A percentile compares a stretch with the other conserved stretches of the same genome.
phyloP scores from a whole-genome alignment of 2,888 invertebrate species.

The Ormia ochracea region DNA sequence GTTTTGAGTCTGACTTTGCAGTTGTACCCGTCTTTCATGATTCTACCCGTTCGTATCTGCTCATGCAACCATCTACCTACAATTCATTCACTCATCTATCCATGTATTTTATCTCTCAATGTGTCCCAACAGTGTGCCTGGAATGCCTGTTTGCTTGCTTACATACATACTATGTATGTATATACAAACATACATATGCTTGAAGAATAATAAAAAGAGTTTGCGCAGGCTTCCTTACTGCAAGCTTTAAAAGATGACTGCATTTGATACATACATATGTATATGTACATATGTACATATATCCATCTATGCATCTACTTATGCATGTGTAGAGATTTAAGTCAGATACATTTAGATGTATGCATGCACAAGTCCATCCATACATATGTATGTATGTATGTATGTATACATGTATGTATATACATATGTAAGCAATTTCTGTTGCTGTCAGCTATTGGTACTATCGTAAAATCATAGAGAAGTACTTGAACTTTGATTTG shows the following conservation, averaged over 20 bases:
- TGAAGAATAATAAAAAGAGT: constrained; percentile 9
- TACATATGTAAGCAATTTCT: neutral
- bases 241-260: constrained; percentile 10
- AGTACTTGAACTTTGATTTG: constrained; percentile 55
- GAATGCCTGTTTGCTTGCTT: constrained; percentile 21
- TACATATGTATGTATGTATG: neutral
- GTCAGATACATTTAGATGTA: constrained; percentile 2
- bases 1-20: constrained; percentile 23
- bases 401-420: neutral
- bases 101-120: constrained; percentile 31
- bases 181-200: constrained; percentile 1
- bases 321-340: neutral
- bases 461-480: constrained; percentile 34
- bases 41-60: neutral
- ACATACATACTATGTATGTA: no score
- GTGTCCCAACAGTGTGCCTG: constrained; percentile 30
- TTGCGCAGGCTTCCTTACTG: constrained; percentile 36
- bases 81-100: constrained; percentile 42
- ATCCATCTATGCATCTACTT: neutral
- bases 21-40: constrained; percentile 2
- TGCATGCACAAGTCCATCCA: neutral
- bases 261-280: neutral
- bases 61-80: neutral
- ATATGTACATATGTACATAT: neutral
- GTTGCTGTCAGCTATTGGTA: neutral